Evolutionary conservation across 1,140 invertebrate species (phyloP), one percentile per base, ranked within the genome.

Genomic region (Helicoverpa armigera): DNA sequence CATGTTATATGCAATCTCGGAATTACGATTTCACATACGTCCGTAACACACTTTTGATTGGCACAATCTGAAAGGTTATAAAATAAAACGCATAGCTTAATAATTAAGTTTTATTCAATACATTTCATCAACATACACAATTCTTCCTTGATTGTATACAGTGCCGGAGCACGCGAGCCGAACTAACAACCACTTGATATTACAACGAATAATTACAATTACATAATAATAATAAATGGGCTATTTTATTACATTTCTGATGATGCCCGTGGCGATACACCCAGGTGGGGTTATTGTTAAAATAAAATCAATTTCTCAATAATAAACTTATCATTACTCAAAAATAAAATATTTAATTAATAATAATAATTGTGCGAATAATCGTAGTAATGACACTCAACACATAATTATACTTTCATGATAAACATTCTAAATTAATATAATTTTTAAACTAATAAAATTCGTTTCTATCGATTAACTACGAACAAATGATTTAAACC

Each of bases 401-500:
- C 77, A 77, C 69, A 82, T 84, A 51, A 69, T 79, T 31, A 82
- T 78, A 72, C 72, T 79, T 43, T 72, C 73, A 80, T n/a, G 81
- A 82, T 82, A 84, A 79, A 82, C 81, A 86, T 82, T 84, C 70
- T 35, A 80, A 75, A 82, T 72, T 79, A 82, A 79, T 77, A 69
- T 69, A 69, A 43, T 58, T 58, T 77, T 58, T 74, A 84, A 82
- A 85, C 69, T 87, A 87, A 87, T 85, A 85, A 87, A 87, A 87
- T 85, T 77, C 77, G 81, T 81, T 56, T 74, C 73, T 79, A 82
- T 80, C 60, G 60, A 77, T 77, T 18, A 83, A 84, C 69, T 72
- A 86, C 82, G 79, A 83, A 85, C 48, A 86, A 83, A 84, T 87
- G 79, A 83, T 83, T 85, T 80, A 81, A 76, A 35, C 56, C 43